Percentiles rank a stretch among this genome's conserved stretches.
phyloP scores from a whole-genome alignment of 1,140 invertebrate species.

The Drusus annulatus region DNA sequence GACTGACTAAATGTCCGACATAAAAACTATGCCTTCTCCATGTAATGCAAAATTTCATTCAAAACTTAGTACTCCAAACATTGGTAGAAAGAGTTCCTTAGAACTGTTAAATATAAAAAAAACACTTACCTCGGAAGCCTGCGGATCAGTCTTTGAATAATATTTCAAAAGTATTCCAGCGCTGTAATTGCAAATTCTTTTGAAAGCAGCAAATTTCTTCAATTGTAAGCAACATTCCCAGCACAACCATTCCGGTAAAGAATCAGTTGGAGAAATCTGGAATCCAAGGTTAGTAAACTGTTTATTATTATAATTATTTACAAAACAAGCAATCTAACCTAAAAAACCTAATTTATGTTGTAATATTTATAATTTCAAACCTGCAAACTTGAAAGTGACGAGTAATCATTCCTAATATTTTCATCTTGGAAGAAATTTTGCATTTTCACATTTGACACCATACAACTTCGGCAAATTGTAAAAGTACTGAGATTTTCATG shows the following conservation, averaged over 20 bases:
- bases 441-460: conserved; percentile 23
- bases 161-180: conserved; percentile 33
- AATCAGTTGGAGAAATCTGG: conserved; percentile 21
- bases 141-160: conserved; percentile 7
- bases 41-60: not conserved
- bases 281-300: not conserved
- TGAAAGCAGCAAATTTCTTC: conserved; percentile 37
- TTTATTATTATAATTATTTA: too few relatives aligned
- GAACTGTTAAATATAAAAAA: not conserved
- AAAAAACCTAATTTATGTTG: not conserved
- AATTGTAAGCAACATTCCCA: conserved; percentile 45
- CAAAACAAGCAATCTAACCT: not conserved
- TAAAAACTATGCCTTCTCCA: not conserved
- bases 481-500: not conserved
- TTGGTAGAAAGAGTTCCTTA: not conserved
- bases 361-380: conserved; percentile 4
- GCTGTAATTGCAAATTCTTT: conserved; percentile 44
- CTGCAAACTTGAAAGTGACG: conserved; percentile 6
- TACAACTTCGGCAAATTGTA: conserved; percentile 9
- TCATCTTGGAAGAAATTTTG: conserved; percentile 9
- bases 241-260: conserved; percentile 48
- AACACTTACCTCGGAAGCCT: conserved; percentile 7
- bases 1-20: not conserved
- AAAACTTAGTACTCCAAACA: not conserved
- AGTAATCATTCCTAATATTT: not conserved